Conservation (phyloP, 2,113 vertebrate genomes). For the Thalassarche chlororhynchos region DNA sequence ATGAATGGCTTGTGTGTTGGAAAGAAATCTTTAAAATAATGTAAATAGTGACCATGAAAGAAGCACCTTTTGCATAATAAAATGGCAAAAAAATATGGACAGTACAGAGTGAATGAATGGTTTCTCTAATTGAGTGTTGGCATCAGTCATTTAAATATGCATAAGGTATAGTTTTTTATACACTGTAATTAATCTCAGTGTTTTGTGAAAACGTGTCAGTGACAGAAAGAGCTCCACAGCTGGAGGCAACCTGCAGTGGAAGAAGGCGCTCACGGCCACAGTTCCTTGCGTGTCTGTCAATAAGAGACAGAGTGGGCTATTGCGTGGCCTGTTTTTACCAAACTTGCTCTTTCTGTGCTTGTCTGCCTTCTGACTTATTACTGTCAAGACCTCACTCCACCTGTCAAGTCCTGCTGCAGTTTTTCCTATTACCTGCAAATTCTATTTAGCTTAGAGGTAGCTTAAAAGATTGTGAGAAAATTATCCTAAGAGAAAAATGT, state of each 20-base stretch:
- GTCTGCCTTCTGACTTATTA: not conserved
- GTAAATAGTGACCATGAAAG: not conserved
- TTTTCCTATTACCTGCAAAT: not conserved
- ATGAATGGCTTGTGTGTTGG: not conserved
- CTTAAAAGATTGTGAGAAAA: not conserved
- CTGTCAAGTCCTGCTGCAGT: not conserved
- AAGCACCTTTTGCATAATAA: not conserved
- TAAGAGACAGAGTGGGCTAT: not conserved
- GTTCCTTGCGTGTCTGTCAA: not conserved
- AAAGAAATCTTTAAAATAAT: not conserved
- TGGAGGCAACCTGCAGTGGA: not conserved
- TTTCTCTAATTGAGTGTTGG: not conserved
- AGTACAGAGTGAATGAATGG: not conserved
- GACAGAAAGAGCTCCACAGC: not conserved
- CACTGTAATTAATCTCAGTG: not conserved
- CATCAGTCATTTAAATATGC: not conserved
- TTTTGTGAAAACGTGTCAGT: not conserved
- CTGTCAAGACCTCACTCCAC: not conserved
- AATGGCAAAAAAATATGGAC: not conserved
- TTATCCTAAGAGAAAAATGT: not conserved
- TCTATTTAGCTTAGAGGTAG: not conserved
- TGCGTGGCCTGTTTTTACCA: not conserved
- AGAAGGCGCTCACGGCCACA: not conserved
- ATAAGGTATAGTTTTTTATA: not conserved
- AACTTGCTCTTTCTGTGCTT: not conserved